Evolutionary conservation across 2,113 vertebrate genomes (phyloP).

Genomic region (Oryzias javanicus): DNA sequence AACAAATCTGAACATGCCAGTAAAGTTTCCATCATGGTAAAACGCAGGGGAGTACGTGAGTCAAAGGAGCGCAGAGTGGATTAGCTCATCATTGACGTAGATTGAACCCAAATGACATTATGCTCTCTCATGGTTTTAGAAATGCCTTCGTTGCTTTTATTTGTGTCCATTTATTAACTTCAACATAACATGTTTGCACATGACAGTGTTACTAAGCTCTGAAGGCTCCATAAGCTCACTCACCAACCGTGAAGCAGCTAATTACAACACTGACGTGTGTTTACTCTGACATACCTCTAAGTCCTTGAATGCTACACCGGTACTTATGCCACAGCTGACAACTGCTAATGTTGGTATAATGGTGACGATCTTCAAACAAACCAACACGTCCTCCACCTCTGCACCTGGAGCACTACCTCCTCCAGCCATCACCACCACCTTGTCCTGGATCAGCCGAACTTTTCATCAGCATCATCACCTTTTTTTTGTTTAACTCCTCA

Average conservation of each 20-base stretch:
- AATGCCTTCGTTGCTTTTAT: no score
- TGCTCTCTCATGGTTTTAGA: not conserved
- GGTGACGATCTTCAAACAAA: no score
- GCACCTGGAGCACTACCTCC: not conserved
- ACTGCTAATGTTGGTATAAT: no score
- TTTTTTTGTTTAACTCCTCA: not conserved
- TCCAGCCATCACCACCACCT: not conserved
- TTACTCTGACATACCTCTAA: not conserved
- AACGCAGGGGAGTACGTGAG: not conserved
- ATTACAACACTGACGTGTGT: not conserved
- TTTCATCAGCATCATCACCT: no score
- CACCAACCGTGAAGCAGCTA: no score
- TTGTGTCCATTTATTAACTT: no score
- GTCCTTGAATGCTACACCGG: not conserved
- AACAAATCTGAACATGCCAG: constrained; percentile 12
- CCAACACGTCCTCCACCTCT: no score
- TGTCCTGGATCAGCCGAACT: not conserved
- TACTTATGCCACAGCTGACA: not conserved
- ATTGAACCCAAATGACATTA: not conserved
- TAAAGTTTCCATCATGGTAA: not conserved
- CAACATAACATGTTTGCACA: no score
- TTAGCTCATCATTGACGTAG: no score
- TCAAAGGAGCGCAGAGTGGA: not conserved
- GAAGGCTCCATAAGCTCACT: no score
- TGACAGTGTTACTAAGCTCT: no score